A percentile compares a stretch with the other conserved stretches of the same genome.
phyloP scores from a whole-genome alignment of 1,140 invertebrate species.

The Drosophila auraria region DNA sequence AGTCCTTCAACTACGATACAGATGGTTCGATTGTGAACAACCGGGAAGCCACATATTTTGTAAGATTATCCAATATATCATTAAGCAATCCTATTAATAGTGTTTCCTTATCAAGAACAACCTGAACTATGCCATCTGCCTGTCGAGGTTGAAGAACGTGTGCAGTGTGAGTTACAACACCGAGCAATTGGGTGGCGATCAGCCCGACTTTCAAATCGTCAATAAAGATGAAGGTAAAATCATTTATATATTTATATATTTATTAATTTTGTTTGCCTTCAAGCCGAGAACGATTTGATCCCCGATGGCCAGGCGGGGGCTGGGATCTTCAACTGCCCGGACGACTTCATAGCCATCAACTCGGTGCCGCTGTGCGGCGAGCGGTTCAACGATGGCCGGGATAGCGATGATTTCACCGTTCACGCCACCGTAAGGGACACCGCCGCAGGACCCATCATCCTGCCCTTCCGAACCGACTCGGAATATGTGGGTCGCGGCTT shows the following conservation, averaged over 20 bases:
- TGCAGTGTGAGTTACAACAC: constrained; percentile 89
- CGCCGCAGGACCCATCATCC: constrained; percentile 86
- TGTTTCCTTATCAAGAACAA: constrained; percentile 88
- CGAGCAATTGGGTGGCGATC: constrained; percentile 85
- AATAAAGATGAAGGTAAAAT: constrained; percentile 87
- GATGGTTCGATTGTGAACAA: constrained; percentile 86
- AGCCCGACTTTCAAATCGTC: constrained; percentile 87
- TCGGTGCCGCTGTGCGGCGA: constrained; percentile 90
- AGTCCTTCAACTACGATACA: constrained; percentile 90
- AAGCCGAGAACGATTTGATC: constrained; percentile 85
- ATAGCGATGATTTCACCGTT: constrained; percentile 87
- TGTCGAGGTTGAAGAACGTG: constrained; percentile 87
- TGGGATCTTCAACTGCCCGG: constrained; percentile 90
- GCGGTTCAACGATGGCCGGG: constrained; percentile 89
- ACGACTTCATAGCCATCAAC: constrained; percentile 89
- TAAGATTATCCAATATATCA: constrained; percentile 63
- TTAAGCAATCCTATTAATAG: background rate
- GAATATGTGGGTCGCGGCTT: constrained; percentile 87
- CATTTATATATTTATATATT: constrained; percentile 71
- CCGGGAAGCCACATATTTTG: constrained; percentile 87
- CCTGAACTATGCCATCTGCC: constrained; percentile 92
- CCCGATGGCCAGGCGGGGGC: constrained; percentile 89
- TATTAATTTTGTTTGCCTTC: background rate
- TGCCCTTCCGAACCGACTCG: constrained; percentile 86
- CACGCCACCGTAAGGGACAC: constrained; percentile 89